These are phyloP conservation scores for Psix sp. DNA, from an alignment of 1,140 invertebrate species.

Conservation along the genomic window DNA sequence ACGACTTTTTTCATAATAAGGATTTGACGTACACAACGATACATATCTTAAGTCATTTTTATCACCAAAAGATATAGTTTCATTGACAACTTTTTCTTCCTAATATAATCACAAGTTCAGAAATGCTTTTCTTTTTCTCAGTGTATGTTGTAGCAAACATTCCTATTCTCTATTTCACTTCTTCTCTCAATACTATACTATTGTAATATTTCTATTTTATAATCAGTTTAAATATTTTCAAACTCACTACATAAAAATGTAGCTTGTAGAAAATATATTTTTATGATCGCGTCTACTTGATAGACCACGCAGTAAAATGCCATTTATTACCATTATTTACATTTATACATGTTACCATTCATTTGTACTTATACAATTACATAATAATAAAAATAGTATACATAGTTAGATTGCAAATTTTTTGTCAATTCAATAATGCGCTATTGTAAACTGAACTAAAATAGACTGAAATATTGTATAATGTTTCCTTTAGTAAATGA, in stretches of 20 bases:
- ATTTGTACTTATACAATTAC: too few relatives aligned
- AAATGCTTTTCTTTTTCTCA: neutral
- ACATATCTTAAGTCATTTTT: too few relatives aligned
- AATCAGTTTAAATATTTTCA: constrained; percentile 1
- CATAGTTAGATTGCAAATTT: too few relatives aligned
- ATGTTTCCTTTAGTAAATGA: too few relatives aligned
- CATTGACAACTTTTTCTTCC: neutral
- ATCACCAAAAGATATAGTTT: neutral
- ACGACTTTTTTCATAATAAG: too few relatives aligned
- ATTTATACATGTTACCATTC: too few relatives aligned
- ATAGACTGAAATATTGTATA: too few relatives aligned
- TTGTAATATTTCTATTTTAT: neutral
- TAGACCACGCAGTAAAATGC: constrained; percentile 4
- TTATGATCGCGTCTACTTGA: neutral
- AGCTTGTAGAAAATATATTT: constrained; percentile 2
- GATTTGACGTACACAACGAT: too few relatives aligned
- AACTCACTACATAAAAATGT: neutral
- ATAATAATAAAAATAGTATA: too few relatives aligned
- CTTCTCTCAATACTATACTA: constrained; percentile 1
- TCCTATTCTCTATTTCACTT: neutral
- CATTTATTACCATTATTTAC: too few relatives aligned
- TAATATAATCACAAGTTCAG: neutral
- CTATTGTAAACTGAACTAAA: too few relatives aligned
- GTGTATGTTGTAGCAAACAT: constrained; percentile 4
- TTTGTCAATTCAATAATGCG: too few relatives aligned